phyloP scores from a whole-genome alignment of 53 echinoderm and acorn worm genomes.

The Luidia sarsii region DNA sequence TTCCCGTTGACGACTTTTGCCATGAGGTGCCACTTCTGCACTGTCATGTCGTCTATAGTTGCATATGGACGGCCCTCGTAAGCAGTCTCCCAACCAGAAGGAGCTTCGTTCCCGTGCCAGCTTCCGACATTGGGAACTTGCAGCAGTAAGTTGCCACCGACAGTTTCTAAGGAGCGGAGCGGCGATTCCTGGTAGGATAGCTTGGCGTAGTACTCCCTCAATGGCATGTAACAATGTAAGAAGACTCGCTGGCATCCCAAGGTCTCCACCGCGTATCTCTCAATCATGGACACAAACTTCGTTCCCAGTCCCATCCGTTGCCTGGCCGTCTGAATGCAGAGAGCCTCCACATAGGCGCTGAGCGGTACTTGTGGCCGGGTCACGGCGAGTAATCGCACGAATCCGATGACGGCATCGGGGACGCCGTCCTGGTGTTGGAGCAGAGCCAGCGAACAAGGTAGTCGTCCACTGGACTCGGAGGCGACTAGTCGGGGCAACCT shows the following conservation, averaged over 20 bases:
- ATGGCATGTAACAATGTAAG: neutral
- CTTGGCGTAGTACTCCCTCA: neutral
- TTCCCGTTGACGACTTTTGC: too few species aligned
- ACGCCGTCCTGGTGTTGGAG: neutral
- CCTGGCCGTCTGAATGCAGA: neutral
- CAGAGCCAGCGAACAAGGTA: too few species aligned
- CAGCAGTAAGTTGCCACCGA: neutral
- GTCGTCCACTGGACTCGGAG: too few species aligned
- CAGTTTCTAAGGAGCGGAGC: neutral
- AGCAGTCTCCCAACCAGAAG: neutral
- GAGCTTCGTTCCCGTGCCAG: neutral
- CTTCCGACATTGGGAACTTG: neutral
- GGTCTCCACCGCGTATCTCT: neutral
- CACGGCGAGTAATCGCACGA: neutral
- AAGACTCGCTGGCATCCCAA: neutral
- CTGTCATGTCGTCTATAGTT: too few species aligned
- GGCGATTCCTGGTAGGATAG: neutral
- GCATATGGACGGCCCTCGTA: too few species aligned
- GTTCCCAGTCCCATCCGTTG: neutral
- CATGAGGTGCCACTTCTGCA: too few species aligned
- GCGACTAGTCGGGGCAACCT: too few species aligned
- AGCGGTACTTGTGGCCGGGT: neutral
- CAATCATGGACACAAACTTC: neutral
- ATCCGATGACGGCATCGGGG: neutral
- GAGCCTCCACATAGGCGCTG: neutral